phyloP scores from a whole-genome alignment of 1,140 invertebrate genomes.

The Spodoptera frugiperda region DNA sequence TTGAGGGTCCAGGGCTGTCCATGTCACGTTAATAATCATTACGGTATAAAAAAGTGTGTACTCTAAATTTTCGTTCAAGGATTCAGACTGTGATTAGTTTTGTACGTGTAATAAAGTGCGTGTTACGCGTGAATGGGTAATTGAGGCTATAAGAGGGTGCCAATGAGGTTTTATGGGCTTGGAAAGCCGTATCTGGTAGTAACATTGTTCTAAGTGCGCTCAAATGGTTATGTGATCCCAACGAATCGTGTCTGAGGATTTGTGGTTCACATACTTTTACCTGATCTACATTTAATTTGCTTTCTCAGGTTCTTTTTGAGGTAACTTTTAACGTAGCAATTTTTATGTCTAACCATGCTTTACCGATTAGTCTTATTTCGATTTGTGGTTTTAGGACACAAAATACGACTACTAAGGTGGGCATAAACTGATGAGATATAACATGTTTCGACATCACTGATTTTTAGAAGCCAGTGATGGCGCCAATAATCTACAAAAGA shows the following conservation, averaged over 20 bases:
- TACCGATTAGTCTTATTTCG: no score
- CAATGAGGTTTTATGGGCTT: conserved; percentile 11
- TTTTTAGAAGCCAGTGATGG: no score
- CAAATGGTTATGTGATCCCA: conserved; percentile 4
- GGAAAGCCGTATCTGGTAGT: conserved; percentile 1
- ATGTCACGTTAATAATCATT: conserved; percentile 54
- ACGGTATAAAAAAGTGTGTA: conserved; percentile 13
- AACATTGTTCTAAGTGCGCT: background rate
- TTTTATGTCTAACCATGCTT: no score
- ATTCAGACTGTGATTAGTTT: conserved; percentile 19
- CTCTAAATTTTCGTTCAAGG: background rate
- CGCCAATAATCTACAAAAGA: no score
- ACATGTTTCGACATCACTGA: no score
- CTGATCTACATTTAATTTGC: no score
- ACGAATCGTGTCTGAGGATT: background rate
- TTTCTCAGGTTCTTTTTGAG: no score
- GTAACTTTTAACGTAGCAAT: no score
- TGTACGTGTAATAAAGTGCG: conserved; percentile 2
- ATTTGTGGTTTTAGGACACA: no score
- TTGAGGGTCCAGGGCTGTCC: conserved; percentile 61
- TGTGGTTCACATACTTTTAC: background rate
- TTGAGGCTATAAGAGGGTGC: conserved; percentile 14
- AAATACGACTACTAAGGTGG: no score
- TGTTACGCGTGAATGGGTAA: conserved; percentile 16
- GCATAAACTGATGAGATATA: no score